Evolutionary conservation across 2,797 vertebrate species (phyloP), one percentile per base, ranked within the genome.

Genomic region (Todus mexicanus): DNA sequence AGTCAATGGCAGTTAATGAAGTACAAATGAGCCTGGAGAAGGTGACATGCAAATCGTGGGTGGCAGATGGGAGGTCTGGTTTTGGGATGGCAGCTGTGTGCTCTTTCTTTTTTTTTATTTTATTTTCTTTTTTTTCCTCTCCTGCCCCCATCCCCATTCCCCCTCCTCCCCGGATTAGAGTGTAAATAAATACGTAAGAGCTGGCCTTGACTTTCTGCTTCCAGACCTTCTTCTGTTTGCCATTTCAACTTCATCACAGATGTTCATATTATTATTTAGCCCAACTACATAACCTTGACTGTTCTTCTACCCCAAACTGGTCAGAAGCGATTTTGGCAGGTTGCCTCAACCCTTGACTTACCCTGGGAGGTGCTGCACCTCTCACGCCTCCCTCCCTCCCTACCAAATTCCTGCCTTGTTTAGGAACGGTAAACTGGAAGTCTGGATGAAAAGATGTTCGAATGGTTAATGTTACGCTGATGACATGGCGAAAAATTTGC

Each of bases 31-130:
- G 98, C 96, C 98, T 96, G 97, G 98, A 98, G 98, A 98, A 98
- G 97, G 98, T 98, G 97, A 98, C 98, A 98, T 98, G 97, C 98
- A 98, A 98, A 98, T 98, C 96, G 96, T 97, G 97, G 97, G 97
- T 98, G 98, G 98, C 98, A 98, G 98, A 98, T 98, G 98, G 98
- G 98, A 98, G 98, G 98, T 98, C 97, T 98, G 98, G 95, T 98
- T 97, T 95, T 96, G 97, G 97, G 97, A 97, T 95, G 89, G 97
- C 98, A 98, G 98, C 98, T 98, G 98, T 97, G 97, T 95, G 94
- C 96, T 84, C 89, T 69, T 90, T 84, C 33, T 95, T 87, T 95
- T 91, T 87, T 90, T 83, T 60, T 70, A 78, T 64, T 90, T 84
- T 82, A 65, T 48, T 57, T 61, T 92, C 87, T 91, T 84, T 51